A percentile compares a stretch with the other conserved stretches of the same genome.
phyloP scores from a whole-genome alignment of 2,113 vertebrate genomes.

The Carollia perspicillata region DNA sequence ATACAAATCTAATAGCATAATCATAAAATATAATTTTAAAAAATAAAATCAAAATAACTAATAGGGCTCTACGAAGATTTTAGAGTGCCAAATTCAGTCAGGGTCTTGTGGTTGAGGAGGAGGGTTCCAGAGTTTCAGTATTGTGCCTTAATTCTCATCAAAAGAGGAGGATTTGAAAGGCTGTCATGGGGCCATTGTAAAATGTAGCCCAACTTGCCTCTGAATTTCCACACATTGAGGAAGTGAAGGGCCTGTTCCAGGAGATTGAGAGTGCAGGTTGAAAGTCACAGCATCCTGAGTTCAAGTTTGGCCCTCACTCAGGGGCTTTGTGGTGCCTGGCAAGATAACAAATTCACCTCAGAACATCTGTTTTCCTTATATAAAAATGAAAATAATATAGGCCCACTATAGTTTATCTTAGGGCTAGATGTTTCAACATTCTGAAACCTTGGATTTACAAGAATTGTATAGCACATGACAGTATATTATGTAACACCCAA shows the following conservation, averaged over 20 bases:
- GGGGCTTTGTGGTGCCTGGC: neutral
- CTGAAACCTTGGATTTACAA: neutral
- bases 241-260: neutral
- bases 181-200: accelerated
- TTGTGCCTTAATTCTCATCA: neutral
- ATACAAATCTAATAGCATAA: too few species aligned
- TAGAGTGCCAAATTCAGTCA: neutral
- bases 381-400: neutral
- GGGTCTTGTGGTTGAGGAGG: neutral
- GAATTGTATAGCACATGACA: accelerated
- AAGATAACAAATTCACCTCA: neutral
- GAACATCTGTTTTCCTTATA: neutral
- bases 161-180: neutral
- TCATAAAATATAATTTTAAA: too few species aligned
- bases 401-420: neutral
- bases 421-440: neutral
- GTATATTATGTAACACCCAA: neutral
- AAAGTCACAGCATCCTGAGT: neutral
- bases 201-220: neutral
- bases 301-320: neutral
- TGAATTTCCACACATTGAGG: neutral
- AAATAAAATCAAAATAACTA: neutral
- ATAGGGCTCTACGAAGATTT: neutral
- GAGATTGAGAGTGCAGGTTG: neutral
- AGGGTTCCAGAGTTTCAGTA: neutral